Conservation (phyloP, 2,888 invertebrate species). For the Lasiommata megera region DNA sequence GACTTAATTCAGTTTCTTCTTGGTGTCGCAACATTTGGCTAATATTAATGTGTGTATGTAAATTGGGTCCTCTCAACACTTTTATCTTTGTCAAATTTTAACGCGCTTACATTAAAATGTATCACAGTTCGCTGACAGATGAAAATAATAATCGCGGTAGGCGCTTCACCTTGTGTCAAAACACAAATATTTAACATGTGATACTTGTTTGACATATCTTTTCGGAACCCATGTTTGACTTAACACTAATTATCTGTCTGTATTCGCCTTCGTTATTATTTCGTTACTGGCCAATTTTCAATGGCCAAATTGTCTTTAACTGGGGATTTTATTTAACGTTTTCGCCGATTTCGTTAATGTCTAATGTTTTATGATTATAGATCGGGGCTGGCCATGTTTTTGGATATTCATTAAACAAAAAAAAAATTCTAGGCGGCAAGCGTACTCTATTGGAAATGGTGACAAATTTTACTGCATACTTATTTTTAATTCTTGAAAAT, state of each 20-base stretch:
- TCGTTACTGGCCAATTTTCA: background rate
- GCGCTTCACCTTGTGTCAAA: constrained; percentile 6
- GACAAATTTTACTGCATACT: too few relatives aligned
- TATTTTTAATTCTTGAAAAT: too few relatives aligned
- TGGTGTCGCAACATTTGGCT: background rate
- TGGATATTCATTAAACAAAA: too few relatives aligned
- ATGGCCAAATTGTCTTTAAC: too few relatives aligned
- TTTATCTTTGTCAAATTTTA: constrained; percentile 34
- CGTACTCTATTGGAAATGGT: too few relatives aligned
- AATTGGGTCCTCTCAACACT: constrained; percentile 32
- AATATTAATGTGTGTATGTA: constrained; percentile 22
- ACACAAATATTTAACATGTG: constrained; percentile 10
- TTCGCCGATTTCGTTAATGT: too few relatives aligned
- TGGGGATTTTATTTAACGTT: too few relatives aligned
- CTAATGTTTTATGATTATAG: too few relatives aligned
- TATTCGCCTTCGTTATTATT: constrained; percentile 23
- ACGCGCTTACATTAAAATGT: constrained; percentile 28
- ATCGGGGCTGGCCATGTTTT: too few relatives aligned
- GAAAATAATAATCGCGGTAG: constrained; percentile 17
- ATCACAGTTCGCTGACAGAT: constrained; percentile 28
- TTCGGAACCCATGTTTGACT: constrained; percentile 28
- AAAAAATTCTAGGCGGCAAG: too few relatives aligned
- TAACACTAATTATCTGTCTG: constrained; percentile 33
- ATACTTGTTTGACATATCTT: constrained; percentile 20
- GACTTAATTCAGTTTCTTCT: background rate